phyloP scores from a whole-genome alignment of 2,888 invertebrate species.

The Euplexia lucipara region DNA sequence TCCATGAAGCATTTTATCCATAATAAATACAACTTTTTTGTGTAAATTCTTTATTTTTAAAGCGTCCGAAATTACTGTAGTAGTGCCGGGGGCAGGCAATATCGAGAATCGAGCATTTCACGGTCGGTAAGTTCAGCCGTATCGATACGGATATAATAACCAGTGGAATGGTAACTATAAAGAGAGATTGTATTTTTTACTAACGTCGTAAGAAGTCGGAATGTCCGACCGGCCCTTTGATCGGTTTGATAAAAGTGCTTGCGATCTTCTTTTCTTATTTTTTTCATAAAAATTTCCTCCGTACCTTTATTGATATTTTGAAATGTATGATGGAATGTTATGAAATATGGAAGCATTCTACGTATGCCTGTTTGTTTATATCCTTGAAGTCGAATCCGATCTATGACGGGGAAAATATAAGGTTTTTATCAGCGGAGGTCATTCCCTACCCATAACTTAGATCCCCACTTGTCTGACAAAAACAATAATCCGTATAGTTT shows the following conservation, averaged over 20 bases:
- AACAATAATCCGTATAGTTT: constrained; percentile 88
- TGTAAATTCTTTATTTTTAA: constrained; percentile 68
- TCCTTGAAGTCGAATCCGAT: constrained; percentile 32
- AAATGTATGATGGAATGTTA: constrained; percentile 72
- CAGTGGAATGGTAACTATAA: constrained; percentile 91
- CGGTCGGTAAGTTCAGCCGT: constrained; percentile 88
- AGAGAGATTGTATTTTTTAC: constrained; percentile 91
- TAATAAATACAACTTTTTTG: constrained; percentile 57
- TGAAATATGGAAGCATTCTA: constrained; percentile 48
- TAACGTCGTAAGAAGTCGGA: constrained; percentile 90
- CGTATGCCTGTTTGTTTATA: constrained; percentile 37
- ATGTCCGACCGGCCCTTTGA: constrained; percentile 90
- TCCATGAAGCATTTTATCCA: constrained; percentile 51
- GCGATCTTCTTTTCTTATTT: constrained; percentile 82
- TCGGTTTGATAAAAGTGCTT: constrained; percentile 89
- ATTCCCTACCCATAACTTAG: constrained; percentile 83
- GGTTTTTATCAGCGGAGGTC: constrained; percentile 81
- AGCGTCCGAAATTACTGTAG: constrained; percentile 77
- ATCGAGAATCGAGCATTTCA: constrained; percentile 87
- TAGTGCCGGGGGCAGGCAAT: constrained; percentile 81
- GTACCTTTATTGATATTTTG: constrained; percentile 83
- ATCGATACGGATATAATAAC: constrained; percentile 90
- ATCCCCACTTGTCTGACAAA: constrained; percentile 82
- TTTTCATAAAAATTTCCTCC: constrained; percentile 79
- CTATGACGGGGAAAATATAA: constrained; percentile 51